These are phyloP conservation scores for Protonibea diacanthus DNA, from an alignment of 2,797 vertebrate genomes.

Conservation along the genomic window DNA sequence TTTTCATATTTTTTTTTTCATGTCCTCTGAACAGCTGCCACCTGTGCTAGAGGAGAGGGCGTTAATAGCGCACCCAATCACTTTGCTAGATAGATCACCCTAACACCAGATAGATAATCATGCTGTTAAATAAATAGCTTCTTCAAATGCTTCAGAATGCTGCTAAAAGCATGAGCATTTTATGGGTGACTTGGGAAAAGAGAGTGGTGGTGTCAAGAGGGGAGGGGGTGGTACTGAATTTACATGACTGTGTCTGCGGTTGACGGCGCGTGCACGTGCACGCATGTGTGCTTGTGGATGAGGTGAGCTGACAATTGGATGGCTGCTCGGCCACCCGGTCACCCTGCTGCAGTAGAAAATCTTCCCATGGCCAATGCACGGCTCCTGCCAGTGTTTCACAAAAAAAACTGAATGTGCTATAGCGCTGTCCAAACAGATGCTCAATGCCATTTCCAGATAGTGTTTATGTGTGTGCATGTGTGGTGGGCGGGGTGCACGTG, in stretches of 20 bases:
- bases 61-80: conserved; percentile 58
- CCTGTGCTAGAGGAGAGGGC: conserved; percentile 62
- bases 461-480: conserved; percentile 44
- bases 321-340: conserved; percentile 70
- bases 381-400: conserved; percentile 73
- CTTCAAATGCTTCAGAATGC: conserved; percentile 71
- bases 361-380: conserved; percentile 60
- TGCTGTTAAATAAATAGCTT: conserved; percentile 74
- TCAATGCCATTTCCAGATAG: conserved; percentile 72
- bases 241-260: conserved; percentile 47
- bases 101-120: conserved; percentile 71
- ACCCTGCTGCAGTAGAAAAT: conserved; percentile 67
- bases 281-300: conserved; percentile 7
- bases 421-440: conserved; percentile 79
- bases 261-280: conserved; percentile 7
- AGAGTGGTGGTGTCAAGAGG: conserved; percentile 36
- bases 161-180: conserved; percentile 69
- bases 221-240: conserved; percentile 47
- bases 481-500: conserved; percentile 16
- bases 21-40: conserved; percentile 67
- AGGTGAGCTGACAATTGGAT: conserved; percentile 55
- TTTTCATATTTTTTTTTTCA: not conserved
- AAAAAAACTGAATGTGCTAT: conserved; percentile 55
- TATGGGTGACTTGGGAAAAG: conserved; percentile 65
- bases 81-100: conserved; percentile 57